Percentiles rank a stretch among this genome's conserved stretches.
Evolutionary conservation across 2,888 invertebrate species (phyloP).

Genomic region (Cosmopolites sordidus): DNA sequence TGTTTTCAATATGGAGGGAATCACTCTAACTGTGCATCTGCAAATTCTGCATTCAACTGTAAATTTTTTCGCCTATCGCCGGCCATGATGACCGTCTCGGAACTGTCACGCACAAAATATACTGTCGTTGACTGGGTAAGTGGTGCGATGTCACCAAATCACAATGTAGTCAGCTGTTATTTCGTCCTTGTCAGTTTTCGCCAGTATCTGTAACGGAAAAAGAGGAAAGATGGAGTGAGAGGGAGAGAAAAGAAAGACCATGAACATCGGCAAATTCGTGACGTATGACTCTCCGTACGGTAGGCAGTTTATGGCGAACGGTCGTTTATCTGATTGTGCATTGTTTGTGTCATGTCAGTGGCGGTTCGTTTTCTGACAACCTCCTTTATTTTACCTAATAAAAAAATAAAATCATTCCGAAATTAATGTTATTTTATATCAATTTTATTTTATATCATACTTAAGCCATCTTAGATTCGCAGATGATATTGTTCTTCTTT

Average conservation of each 20-base stretch:
- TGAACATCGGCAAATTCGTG: conserved; percentile 28
- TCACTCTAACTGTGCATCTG: no score
- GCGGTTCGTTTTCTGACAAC: no score
- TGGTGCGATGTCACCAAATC: conserved; percentile 44
- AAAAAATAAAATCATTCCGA: no score
- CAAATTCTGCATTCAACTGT: no score
- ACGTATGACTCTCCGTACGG: conserved; percentile 42
- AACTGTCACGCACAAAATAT: conserved; percentile 42
- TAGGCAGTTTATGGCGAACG: conserved; percentile 36
- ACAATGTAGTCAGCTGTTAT: conserved; percentile 40
- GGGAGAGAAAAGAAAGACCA: neutral
- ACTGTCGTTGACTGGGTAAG: conserved; percentile 39
- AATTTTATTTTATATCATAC: no score
- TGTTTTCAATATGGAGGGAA: no score
- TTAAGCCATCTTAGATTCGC: no score
- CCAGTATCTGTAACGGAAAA: conserved; percentile 25
- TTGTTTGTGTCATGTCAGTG: conserved; percentile 11
- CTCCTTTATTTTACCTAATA: no score
- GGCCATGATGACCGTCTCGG: neutral
- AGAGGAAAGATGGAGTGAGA: conserved; percentile 33
- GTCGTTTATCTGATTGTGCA: conserved; percentile 11
- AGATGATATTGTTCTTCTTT: no score
- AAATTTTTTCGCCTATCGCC: no score
- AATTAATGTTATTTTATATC: no score
- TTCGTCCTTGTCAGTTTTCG: conserved; percentile 36